Evolutionary conservation across 2,888 invertebrate species (phyloP), one percentile per base, ranked within the genome.

Genomic region (Deilephila elpenor): DNA sequence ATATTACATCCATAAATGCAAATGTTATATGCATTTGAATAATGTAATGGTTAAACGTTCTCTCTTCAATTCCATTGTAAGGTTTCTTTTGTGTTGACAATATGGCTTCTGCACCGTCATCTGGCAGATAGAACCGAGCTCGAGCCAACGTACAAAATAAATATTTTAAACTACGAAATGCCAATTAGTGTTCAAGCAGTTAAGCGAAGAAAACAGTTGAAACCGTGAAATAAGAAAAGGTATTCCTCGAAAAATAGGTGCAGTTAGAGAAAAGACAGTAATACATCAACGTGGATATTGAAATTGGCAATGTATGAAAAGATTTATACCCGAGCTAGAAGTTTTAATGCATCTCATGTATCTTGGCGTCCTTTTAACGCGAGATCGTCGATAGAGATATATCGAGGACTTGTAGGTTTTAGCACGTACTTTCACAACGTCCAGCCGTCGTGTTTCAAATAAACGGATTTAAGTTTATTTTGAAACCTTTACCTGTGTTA

Each of bases 221-320:
- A 64, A 37, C 14, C 20, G 14, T 20, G 11, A 44, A 64, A 20
- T 64, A 44, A 20, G 60, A 64, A 64, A 64, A 20, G 56, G n/a
- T 5, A 20, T 44, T 64, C 8, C 34, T 62, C 34, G n/a, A 62
- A 60, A 60, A 37, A 44, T n/a, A 20, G 20, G 2, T 64, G 37
- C 37, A 64, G 20, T 62, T 17, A 2, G n/a, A 34, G 62, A 62
- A 59, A 29, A 29, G 29, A 64, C 20, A 20, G 20, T 64, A 64
- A 64, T 64, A 20, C 44, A 64, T 64, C 64, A 64, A 64, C 20
- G 20, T 44, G 44, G 44, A 37, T 44, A 64, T 64, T 44, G 44
- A 44, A 64, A 64, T 64, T 64, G 44, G 64, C 44, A 64, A 20
- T 37, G 64, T 64, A 20, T 64, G 64, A 64, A 64, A 64, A 64